Percentiles rank a stretch among this genome's conserved stretches.
These are phyloP conservation scores for Phacellophora camtschatica DNA, from an alignment of 30 jellyfish, hydroid and myxozoan genomes.

Conservation along the genomic window DNA sequence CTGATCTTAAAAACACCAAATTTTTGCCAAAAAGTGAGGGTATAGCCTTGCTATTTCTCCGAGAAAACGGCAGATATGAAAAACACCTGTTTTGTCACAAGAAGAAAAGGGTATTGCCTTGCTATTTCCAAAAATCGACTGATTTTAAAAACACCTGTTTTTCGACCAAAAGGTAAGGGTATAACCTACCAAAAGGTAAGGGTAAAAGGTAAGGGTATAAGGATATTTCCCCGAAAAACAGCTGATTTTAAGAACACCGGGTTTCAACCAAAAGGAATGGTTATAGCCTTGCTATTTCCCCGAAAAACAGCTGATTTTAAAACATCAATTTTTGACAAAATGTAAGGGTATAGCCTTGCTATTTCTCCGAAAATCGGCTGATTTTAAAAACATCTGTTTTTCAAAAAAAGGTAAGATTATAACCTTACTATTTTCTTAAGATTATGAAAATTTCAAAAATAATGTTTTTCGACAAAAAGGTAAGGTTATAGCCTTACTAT, in stretches of 20 bases:
- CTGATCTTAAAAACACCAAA: no score
- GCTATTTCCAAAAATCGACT: not conserved
- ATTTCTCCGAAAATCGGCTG: not conserved
- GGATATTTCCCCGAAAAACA: not conserved
- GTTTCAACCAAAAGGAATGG: not conserved
- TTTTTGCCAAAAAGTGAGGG: not conserved
- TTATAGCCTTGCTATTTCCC: not conserved
- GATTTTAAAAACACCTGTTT: not conserved
- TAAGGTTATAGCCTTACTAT: not conserved
- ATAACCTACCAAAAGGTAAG: no score
- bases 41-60: not conserved
- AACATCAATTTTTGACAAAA: not conserved
- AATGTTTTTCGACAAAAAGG: not conserved
- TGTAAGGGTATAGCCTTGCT: not conserved
- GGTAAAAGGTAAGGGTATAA: no score
- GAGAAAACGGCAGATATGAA: not conserved
- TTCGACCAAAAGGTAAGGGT: not conserved
- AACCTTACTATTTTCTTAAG: not conserved
- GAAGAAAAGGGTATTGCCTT: no score
- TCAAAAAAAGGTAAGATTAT: not conserved
- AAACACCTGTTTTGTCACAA: not conserved
- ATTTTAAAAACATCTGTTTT: not conserved
- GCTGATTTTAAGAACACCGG: not conserved
- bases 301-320: not conserved
- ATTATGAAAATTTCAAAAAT: not conserved